Evolutionary conservation across 2,113 vertebrate species (phyloP), one percentile per base, ranked within the genome.

Genomic region (Rhabdomys dilectus): DNA sequence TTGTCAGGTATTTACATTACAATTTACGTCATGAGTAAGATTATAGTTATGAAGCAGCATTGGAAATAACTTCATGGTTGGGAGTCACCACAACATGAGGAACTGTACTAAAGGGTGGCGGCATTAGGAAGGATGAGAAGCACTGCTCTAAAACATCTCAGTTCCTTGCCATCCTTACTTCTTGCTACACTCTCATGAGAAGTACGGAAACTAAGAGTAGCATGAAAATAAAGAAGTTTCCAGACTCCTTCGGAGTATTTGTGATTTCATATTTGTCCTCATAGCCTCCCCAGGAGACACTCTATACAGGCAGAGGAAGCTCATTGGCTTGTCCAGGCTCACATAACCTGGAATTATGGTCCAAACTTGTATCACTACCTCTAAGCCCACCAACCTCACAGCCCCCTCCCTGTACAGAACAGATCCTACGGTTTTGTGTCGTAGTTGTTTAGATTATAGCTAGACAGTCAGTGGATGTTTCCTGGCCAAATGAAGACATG

Each of bases 131-230:
- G 58, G 81, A 1, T 62, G 81, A 17, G 81, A 31, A 31, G 3
- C 81, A 10, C n/a, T 29, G n/a, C 0, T 93, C 51, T 58, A 95
- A 39, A 86, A 16, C 6, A 51, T 39, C 48, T 95, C 31, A n/a
- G 7, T 68, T 82, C 22, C 51, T 76, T 92, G 36, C n/a, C n/a
- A 78, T 10, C 34, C 82, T 78, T 39, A 26, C 58, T 91, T 73
- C 72, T 95, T 58, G n/a, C 13, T 39, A 87, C 29, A 64, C 29
- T 86, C 31, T 93, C 85, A 51, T 24, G 94, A 93, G 48, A 94
- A 78, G 48, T 5, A 26, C 11, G 4, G 78, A 17, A 75, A 17
- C 1, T 85, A 89, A 88, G 60, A 62, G 31, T 21, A 82, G 84
- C 31, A 3, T 56, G 62, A 89, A 45, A 34, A 15, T 6, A 36